Percentiles rank a stretch among this genome's conserved stretches.
These are phyloP conservation scores for Sigmodon hispidus DNA, from an alignment of 2,113 vertebrate species.

Conservation along the genomic window DNA sequence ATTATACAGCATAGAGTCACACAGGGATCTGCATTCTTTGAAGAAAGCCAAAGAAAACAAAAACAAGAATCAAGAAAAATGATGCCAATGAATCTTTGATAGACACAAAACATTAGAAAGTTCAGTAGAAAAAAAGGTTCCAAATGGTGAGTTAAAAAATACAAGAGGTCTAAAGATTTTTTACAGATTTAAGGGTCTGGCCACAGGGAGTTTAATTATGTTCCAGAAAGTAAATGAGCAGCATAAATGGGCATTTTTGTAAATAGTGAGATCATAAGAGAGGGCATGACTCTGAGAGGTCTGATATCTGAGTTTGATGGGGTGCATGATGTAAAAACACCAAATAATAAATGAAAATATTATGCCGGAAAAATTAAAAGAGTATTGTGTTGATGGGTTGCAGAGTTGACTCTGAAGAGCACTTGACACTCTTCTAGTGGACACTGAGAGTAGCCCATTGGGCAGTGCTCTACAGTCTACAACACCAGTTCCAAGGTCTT, in stretches of 20 bases:
- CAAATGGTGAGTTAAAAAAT: neutral
- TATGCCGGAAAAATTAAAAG: neutral
- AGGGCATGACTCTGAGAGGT: too few species aligned
- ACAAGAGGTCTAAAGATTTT: neutral
- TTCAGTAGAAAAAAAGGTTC: neutral
- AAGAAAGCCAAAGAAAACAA: neutral
- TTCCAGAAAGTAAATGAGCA: too few species aligned
- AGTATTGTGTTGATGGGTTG: neutral
- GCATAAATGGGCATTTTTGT: too few species aligned
- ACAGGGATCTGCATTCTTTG: neutral
- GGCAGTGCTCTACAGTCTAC: too few species aligned
- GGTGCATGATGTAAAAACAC: too few species aligned
- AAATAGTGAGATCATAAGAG: too few species aligned
- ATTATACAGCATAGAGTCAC: neutral
- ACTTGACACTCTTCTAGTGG: neutral
- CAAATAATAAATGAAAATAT: too few species aligned
- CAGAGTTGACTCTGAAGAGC: neutral
- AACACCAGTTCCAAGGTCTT: neutral
- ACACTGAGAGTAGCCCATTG: neutral
- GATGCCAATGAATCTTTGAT: neutral
- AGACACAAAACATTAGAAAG: neutral
- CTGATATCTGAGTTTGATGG: too few species aligned
- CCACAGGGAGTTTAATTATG: too few species aligned
- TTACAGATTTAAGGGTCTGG: too few species aligned
- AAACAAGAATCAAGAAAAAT: constrained; percentile 25